Evolutionary conservation across 2,888 invertebrate species (phyloP), one percentile per base, ranked within the genome.

Genomic region (Timema cristinae): DNA sequence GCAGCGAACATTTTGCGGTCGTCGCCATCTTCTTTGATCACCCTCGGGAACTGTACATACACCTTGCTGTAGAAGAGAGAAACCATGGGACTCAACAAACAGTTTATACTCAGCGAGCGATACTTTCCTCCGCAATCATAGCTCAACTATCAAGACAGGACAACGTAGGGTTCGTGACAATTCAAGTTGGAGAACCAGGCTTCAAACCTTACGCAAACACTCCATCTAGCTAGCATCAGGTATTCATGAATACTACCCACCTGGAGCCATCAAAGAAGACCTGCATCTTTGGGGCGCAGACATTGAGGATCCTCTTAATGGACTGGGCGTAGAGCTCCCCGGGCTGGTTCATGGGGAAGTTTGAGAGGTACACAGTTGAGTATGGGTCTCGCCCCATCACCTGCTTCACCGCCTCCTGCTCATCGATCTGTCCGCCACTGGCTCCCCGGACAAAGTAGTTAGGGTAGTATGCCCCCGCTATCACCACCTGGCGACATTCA

Each of bases 381-480:
- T 87, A 87, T 0, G 95, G 95, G 83, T 96, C 90, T 50, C 89
- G 84, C 0, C 93, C 93, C 32, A 87, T 87, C 0, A 96, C 83
- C 0, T 81, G 79, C 76, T 88, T 89, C 6, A 89, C 86, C 0
- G 91, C 88, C 49, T 88, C 86, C 0, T 87, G 84, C 79, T 93
- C 92, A 74, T 89, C 86, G 0, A 85, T 81, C 71, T 86, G 85
- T 68, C 86, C 86, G 2, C 85, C 84, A 51, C 80, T 79, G 32
- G 83, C 79, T 9, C 83, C 79, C 51, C 88, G 86, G 32, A 90
- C 82, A 82, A 94, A 97, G 82, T 93, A 97, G 81, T 97, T 91
- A 0, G 98, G 98, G 83, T 96, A 98, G 82, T 96, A 96, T 2
- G 97, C 96, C 4, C 93, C 95, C 72, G 91, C 90, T 52, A 94